Conservation (phyloP, 2,113 vertebrate genomes). For the Periophthalmodon schlosseri region DNA sequence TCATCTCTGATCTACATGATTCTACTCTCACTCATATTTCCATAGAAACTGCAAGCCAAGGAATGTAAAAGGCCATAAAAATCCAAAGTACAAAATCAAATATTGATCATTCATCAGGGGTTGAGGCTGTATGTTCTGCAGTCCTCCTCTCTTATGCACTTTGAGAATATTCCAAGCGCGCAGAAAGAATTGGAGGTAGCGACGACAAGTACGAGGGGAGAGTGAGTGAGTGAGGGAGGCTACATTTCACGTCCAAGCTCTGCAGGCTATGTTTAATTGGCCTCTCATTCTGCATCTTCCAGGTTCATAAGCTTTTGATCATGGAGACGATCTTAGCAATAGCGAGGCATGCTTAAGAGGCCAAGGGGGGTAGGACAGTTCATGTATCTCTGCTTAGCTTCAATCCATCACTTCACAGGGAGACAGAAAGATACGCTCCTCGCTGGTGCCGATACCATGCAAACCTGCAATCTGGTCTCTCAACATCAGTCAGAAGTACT, state of each 20-base stretch:
- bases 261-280: slow-evolving; percentile 79
- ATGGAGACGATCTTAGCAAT: slow-evolving; percentile 65
- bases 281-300: slow-evolving; percentile 72
- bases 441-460: slow-evolving; percentile 30
- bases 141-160: slow-evolving; percentile 62
- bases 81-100: slow-evolving; percentile 54
- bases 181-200: slow-evolving; percentile 52
- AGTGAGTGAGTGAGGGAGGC: background rate
- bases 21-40: slow-evolving; percentile 37
- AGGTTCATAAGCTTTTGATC: slow-evolving; percentile 76
- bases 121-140: slow-evolving; percentile 45
- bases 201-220: slow-evolving; percentile 25
- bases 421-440: slow-evolving; percentile 37
- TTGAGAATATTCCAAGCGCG: slow-evolving; percentile 65
- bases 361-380: slow-evolving; percentile 54
- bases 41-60: slow-evolving; percentile 28
- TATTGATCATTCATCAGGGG: slow-evolving; percentile 62
- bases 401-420: slow-evolving; percentile 49
- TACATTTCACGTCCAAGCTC: slow-evolving; percentile 61
- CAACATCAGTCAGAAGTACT: slow-evolving; percentile 25
- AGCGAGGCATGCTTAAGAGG: slow-evolving; percentile 64
- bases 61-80: slow-evolving; percentile 40
- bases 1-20: background rate
- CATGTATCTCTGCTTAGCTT: slow-evolving; percentile 53
- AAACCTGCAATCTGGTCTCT: slow-evolving; percentile 38